Evolutionary conservation across 2,113 vertebrate species (phyloP).

Genomic region (Raja brachyura): DNA sequence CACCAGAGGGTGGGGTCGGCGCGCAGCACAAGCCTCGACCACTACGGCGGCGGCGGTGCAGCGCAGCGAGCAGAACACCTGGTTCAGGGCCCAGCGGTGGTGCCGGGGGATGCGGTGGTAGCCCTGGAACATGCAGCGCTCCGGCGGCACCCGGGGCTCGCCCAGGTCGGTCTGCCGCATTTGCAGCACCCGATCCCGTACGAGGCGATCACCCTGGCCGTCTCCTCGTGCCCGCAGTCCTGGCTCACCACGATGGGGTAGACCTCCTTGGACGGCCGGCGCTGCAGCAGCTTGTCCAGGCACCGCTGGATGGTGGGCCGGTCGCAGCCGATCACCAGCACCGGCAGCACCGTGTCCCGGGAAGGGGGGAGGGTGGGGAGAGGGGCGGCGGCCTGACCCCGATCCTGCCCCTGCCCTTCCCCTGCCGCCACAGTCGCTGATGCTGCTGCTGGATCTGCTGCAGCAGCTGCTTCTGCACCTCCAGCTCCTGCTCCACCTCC

Average conservation of each 20-base stretch:
- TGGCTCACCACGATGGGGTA: slow-evolving; percentile 87
- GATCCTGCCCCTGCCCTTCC: slow-evolving; percentile 41
- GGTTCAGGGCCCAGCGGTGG: slow-evolving; percentile 84
- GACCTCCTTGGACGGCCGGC: slow-evolving; percentile 66
- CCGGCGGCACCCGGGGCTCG: slow-evolving; percentile 62
- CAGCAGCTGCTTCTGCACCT: slow-evolving; percentile 73
- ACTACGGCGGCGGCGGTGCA: slow-evolving; percentile 77
- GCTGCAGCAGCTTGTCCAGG: slow-evolving; percentile 75
- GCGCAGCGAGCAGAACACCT: slow-evolving; percentile 63
- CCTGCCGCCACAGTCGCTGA: slow-evolving; percentile 55
- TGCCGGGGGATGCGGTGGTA: slow-evolving; percentile 85
- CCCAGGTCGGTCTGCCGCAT: slow-evolving; percentile 75
- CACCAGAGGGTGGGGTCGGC: slow-evolving; percentile 76
- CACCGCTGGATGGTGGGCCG: slow-evolving; percentile 80
- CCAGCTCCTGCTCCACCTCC: slow-evolving; percentile 71
- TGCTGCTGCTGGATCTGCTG: slow-evolving; percentile 70
- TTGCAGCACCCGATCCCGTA: slow-evolving; percentile 72
- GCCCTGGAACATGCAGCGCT: slow-evolving; percentile 88
- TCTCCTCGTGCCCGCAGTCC: slow-evolving; percentile 85
- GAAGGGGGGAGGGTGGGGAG: slow-evolving; percentile 16
- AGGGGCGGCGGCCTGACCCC: too few species aligned
- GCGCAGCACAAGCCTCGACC: slow-evolving; percentile 75
- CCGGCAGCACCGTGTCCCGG: slow-evolving; percentile 58
- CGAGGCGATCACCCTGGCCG: slow-evolving; percentile 68
- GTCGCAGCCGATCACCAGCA: slow-evolving; percentile 87